A percentile compares a stretch with the other conserved stretches of the same genome.
These are phyloP conservation scores for Cyprinodon tularosa DNA, from an alignment of 2,113 vertebrate species.

Conservation along the genomic window DNA sequence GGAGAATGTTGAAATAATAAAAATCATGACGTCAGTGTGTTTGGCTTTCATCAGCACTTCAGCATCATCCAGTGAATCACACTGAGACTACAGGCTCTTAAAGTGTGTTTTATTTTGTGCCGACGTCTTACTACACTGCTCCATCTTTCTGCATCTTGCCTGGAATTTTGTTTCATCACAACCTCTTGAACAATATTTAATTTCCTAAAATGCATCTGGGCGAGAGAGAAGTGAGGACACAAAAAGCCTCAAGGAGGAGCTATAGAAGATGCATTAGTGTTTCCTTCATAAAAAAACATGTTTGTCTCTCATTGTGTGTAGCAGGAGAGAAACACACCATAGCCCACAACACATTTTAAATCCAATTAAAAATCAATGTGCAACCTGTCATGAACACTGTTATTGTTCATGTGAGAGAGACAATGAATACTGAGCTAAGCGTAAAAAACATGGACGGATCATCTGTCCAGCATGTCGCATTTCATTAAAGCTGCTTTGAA, in stretches of 20 bases:
- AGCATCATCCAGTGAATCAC: not conserved
- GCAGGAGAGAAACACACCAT: not conserved
- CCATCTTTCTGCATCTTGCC: not conserved
- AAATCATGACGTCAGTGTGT: not conserved
- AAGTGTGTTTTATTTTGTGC: not conserved
- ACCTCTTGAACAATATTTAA: not conserved
- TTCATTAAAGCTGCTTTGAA: constrained; percentile 2
- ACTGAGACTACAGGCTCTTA: not conserved
- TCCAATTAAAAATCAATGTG: constrained; percentile 1
- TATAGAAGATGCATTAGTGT: not conserved
- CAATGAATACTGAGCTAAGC: constrained; percentile 3
- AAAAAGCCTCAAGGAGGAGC: not conserved
- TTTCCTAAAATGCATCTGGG: not conserved
- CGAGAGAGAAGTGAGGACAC: not conserved
- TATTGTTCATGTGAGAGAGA: constrained; percentile 1
- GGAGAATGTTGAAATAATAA: not conserved
- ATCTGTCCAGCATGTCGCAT: not conserved
- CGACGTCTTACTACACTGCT: not conserved
- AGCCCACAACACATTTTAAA: not conserved
- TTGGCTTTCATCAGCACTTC: not conserved
- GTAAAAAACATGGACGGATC: not conserved
- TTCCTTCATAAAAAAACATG: not conserved
- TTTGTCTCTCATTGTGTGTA: not conserved
- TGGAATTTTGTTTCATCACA: not conserved
- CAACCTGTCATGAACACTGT: constrained; percentile 9